Evolutionary conservation across 2,888 invertebrate species (phyloP).

Genomic region (Eristalis arbustorum): DNA sequence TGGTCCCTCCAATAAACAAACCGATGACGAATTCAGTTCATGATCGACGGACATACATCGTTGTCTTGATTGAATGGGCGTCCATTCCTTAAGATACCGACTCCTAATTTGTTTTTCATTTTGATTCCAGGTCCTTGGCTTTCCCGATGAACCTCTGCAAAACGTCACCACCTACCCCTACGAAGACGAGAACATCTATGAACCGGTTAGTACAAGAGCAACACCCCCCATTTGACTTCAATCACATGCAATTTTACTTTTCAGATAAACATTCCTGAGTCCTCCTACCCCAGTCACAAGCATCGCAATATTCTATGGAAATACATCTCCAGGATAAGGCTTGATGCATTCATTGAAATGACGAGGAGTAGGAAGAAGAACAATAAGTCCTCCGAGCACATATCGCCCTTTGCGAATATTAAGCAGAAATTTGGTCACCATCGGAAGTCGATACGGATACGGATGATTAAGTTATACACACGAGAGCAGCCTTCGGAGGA

Average conservation of each 20-base stretch:
- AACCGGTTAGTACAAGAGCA: conserved; percentile 72
- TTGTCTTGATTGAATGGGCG: too few relatives aligned
- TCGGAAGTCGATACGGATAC: conserved; percentile 74
- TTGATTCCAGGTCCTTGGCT: conserved; percentile 71
- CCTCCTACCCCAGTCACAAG: conserved; percentile 36
- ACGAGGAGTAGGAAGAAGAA: conserved; percentile 70
- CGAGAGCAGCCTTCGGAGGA: conserved; percentile 53
- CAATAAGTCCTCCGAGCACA: conserved; percentile 40
- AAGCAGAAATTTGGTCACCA: conserved; percentile 74
- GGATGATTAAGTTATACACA: conserved; percentile 74
- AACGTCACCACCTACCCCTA: conserved; percentile 52
- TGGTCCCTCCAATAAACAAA: too few relatives aligned
- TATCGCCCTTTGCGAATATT: conserved; percentile 73
- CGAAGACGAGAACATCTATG: conserved; percentile 76
- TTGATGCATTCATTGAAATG: conserved; percentile 73
- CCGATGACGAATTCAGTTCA: too few relatives aligned
- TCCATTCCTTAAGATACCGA: too few relatives aligned
- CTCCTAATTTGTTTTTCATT: too few relatives aligned
- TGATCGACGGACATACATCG: too few relatives aligned
- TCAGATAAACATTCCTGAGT: conserved; percentile 74
- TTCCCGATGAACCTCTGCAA: conserved; percentile 44
- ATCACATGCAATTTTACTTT: conserved; percentile 12
- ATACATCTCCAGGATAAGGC: conserved; percentile 74
- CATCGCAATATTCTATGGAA: conserved; percentile 72
- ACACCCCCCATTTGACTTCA: neutral